These are phyloP conservation scores for Xanthia icteritia DNA, from an alignment of 2,888 invertebrate genomes.

Conservation along the genomic window DNA sequence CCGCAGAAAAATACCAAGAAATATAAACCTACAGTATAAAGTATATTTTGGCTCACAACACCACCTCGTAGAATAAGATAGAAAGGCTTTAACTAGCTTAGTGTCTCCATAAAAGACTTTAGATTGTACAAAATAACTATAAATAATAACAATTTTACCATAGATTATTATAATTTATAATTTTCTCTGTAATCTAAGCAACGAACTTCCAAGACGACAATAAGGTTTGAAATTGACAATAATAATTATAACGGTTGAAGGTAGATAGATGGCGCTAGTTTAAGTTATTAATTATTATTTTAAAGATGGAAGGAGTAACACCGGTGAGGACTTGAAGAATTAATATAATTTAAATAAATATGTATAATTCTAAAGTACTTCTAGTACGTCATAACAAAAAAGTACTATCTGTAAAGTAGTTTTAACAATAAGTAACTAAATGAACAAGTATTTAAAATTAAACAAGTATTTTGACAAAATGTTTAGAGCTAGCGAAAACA, in stretches of 20 bases:
- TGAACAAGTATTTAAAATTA: neutral
- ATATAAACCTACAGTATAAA: neutral
- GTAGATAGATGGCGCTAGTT: conserved; percentile 66
- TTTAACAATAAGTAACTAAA: too few relatives aligned
- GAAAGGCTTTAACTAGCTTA: conserved; percentile 89
- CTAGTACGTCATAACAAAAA: neutral
- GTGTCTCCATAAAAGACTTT: conserved; percentile 87
- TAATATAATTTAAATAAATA: neutral
- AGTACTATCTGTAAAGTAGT: too few relatives aligned
- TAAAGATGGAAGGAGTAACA: neutral
- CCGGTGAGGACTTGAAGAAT: neutral
- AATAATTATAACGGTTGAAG: conserved; percentile 46
- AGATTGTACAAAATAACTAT: conserved; percentile 83
- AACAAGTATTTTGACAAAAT: neutral
- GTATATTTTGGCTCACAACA: conserved; percentile 41
- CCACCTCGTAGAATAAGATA: conserved; percentile 79
- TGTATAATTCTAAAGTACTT: neutral
- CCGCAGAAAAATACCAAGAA: conserved; percentile 11
- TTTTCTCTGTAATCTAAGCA: conserved; percentile 64
- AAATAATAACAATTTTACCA: conserved; percentile 64
- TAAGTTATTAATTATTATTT: neutral
- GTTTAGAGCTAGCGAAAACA: neutral
- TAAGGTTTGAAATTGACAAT: conserved; percentile 61
- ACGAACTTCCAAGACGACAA: conserved; percentile 66
- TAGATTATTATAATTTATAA: conserved; percentile 44